Evolutionary conservation across 2,797 vertebrate species (phyloP).

Genomic region (Chiloscyllium punctatum): DNA sequence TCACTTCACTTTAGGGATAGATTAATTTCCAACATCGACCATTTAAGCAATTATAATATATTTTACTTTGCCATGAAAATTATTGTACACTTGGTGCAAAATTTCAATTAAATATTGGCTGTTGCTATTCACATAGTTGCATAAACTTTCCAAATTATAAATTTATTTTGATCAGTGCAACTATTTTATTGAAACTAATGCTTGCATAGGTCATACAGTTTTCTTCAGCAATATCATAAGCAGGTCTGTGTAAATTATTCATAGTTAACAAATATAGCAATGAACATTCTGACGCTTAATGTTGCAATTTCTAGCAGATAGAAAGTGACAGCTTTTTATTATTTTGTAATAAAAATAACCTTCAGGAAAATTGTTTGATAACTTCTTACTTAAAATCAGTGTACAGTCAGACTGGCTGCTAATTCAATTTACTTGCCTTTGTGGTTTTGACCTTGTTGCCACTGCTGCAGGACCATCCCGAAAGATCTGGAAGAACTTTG

Average conservation of each 20-base stretch:
- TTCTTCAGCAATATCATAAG: slow-evolving; percentile 18
- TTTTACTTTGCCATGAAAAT: not conserved
- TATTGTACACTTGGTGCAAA: not conserved
- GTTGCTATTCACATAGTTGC: not conserved
- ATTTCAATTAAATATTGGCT: slow-evolving; percentile 10
- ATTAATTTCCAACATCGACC: not conserved
- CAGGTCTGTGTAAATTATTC: not conserved
- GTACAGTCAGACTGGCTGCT: not conserved
- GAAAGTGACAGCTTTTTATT: not conserved
- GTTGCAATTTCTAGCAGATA: not conserved
- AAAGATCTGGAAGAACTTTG: slow-evolving; percentile 65
- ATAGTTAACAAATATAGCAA: not conserved
- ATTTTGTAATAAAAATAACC: not conserved
- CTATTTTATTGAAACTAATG: not conserved
- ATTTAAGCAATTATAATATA: not conserved
- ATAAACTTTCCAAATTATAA: slow-evolving; percentile 1
- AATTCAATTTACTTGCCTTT: slow-evolving; percentile 59
- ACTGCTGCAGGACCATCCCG: slow-evolving; percentile 71
- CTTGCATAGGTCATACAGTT: not conserved
- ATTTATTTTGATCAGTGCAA: not conserved
- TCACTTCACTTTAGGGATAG: not conserved
- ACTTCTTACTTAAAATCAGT: not conserved
- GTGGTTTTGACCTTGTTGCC: slow-evolving; percentile 75
- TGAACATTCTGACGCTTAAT: not conserved
- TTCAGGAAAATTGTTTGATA: not conserved